Conservation (phyloP, 2,797 vertebrate species). For the Galaxias olidus region DNA sequence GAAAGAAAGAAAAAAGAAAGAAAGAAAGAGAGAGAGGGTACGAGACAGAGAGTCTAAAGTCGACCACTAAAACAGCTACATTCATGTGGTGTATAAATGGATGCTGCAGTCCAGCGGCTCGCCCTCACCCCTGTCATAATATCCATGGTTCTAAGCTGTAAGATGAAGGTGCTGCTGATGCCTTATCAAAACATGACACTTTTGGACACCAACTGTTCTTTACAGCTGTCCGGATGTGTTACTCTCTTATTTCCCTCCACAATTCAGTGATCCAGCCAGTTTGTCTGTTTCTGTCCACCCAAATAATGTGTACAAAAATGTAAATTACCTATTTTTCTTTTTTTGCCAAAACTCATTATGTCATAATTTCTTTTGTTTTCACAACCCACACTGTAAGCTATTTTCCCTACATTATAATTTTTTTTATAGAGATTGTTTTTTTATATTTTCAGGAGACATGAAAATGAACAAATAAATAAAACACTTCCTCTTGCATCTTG, state of each 20-base stretch:
- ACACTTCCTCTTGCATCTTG: too few species aligned
- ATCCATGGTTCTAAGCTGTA: conserved; percentile 2
- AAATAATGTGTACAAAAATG: too few species aligned
- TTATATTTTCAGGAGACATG: too few species aligned
- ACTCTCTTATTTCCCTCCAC: too few species aligned
- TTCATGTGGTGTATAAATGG: background rate
- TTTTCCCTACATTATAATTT: too few species aligned
- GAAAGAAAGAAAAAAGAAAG: background rate
- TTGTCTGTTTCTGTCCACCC: too few species aligned
- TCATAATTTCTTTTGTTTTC: too few species aligned
- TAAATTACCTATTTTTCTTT: too few species aligned
- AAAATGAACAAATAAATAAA: too few species aligned
- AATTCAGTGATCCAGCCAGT: background rate
- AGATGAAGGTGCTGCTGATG: conserved; percentile 14
- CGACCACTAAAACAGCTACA: background rate
- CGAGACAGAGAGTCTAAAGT: background rate
- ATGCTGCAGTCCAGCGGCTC: background rate
- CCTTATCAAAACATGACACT: conserved; percentile 23
- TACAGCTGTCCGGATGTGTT: background rate
- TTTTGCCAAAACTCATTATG: too few species aligned
- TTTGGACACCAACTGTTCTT: background rate
- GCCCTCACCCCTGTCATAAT: conserved; percentile 6
- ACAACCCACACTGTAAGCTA: too few species aligned
- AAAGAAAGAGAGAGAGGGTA: background rate
- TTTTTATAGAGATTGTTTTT: too few species aligned